phyloP scores from a whole-genome alignment of 2,113 vertebrate genomes.

The Amazona guildingii region DNA sequence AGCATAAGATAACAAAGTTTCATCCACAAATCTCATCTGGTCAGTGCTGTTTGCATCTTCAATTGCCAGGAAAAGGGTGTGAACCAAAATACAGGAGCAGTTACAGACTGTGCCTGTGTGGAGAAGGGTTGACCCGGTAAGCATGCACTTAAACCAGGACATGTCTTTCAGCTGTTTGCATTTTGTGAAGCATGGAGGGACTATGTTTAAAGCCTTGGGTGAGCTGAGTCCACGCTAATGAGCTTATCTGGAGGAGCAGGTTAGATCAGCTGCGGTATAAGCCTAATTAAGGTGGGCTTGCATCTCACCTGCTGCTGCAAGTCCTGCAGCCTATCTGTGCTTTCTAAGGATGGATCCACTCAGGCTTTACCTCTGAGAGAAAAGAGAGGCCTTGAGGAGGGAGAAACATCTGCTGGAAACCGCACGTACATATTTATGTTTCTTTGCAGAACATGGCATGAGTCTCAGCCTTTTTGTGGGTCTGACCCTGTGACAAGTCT shows the following conservation, averaged over 20 bases:
- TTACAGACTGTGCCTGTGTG: fast-evolving
- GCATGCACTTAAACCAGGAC: not conserved
- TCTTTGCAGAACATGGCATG: fast-evolving
- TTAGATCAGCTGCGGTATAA: not conserved
- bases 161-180: not conserved
- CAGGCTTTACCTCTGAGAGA: not conserved
- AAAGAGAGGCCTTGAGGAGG: not conserved
- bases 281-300: not conserved
- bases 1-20: not conserved
- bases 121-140: not conserved
- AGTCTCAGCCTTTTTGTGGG: not conserved
- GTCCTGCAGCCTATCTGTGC: not conserved
- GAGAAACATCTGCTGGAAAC: not conserved
- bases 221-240: not conserved
- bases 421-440: not conserved
- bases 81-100: fast-evolving
- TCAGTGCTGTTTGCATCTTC: not conserved
- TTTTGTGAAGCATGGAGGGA: not conserved
- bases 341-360: not conserved
- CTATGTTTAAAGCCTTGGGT: not conserved
- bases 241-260: not conserved
- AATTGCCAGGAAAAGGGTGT: not conserved
- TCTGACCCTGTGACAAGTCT: not conserved
- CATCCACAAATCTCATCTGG: not conserved
- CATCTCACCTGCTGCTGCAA: not conserved